Evolutionary conservation across 2,888 invertebrate genomes (phyloP).

Genomic region (Lamellibrachia columna): DNA sequence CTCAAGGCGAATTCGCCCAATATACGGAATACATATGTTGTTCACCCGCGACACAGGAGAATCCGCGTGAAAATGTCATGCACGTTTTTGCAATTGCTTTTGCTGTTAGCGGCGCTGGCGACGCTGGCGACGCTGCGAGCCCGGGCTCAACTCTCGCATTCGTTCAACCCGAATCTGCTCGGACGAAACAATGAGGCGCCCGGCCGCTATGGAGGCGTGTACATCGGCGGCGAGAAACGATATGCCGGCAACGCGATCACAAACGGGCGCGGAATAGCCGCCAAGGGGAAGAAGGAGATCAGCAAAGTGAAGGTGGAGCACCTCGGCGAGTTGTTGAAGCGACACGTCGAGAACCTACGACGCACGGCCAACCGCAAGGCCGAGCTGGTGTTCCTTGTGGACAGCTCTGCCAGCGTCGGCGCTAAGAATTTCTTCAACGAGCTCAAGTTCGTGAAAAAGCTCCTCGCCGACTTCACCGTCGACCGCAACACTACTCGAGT

Average conservation of each 20-base stretch:
- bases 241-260: background rate
- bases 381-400: slow-evolving; percentile 76
- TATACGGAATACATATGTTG: background rate
- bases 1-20: background rate
- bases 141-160: background rate
- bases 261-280: background rate
- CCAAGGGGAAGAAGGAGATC: slow-evolving; percentile 13
- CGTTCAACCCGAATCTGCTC: background rate
- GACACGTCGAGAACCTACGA: slow-evolving; percentile 69
- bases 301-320: slow-evolving; percentile 68
- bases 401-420: slow-evolving; percentile 77
- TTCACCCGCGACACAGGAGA: background rate
- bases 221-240: background rate
- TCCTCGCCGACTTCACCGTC: slow-evolving; percentile 75
- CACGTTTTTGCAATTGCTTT: slow-evolving; percentile 4
- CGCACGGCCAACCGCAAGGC: slow-evolving; percentile 63
- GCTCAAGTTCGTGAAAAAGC: slow-evolving; percentile 71
- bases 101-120: background rate
- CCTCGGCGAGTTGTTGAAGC: slow-evolving; percentile 70
- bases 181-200: background rate
- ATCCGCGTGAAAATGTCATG: background rate
- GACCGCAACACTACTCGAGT: slow-evolving; percentile 74
- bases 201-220: background rate
- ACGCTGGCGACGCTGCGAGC: background rate
- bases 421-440: slow-evolving; percentile 75